Percentiles rank a stretch among this genome's conserved stretches.
Conservation (phyloP, 2,113 vertebrate species). For the Malurus alboscapulatus region DNA sequence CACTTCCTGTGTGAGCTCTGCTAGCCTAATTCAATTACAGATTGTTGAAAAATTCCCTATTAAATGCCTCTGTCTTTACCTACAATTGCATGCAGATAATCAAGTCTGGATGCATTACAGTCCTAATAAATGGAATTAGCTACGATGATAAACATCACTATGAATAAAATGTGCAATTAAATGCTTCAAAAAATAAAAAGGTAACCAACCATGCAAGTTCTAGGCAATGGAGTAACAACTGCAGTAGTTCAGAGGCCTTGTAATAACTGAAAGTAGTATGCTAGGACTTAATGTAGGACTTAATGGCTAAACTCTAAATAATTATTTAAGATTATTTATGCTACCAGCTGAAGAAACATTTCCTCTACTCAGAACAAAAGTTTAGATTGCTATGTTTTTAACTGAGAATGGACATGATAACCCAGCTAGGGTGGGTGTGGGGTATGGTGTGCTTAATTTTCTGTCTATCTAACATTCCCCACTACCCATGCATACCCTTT, state of each 20-base stretch:
- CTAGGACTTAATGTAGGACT: not conserved
- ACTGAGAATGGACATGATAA: not conserved
- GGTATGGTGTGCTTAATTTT: not conserved
- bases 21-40: not conserved
- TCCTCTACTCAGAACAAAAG: not conserved
- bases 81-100: not conserved
- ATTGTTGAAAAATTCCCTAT: not conserved
- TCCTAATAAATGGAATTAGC: conserved; percentile 28
- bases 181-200: conserved; percentile 7
- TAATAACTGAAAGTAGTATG: not conserved
- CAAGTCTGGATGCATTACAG: not conserved
- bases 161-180: not conserved
- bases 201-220: not conserved
- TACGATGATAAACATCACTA: conserved; percentile 5
- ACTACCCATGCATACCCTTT: not conserved
- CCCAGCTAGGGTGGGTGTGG: not conserved
- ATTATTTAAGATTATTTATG: not conserved
- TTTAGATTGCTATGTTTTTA: not conserved
- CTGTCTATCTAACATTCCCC: not conserved
- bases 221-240: not conserved
- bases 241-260: not conserved
- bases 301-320: not conserved
- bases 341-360: not conserved
- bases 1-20: not conserved
- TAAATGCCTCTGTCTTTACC: not conserved